These are phyloP conservation scores for Nasonovia ribisnigri DNA, from an alignment of 2,888 invertebrate species.

Conservation along the genomic window DNA sequence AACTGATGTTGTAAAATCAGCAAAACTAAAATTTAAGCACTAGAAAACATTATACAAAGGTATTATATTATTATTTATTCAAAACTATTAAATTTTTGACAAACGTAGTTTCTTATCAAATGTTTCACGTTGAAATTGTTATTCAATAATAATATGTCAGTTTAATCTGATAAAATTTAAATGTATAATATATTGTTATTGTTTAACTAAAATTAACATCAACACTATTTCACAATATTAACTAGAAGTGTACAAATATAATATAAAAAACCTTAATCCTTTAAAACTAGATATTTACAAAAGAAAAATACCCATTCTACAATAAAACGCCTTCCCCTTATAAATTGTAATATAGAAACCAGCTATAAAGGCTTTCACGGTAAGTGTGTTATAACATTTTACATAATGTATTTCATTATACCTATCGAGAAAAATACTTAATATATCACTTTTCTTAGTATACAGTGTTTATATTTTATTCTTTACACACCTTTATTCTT, in stretches of 20 bases:
- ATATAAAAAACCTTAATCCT: constrained; percentile 20
- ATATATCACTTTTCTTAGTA: neutral
- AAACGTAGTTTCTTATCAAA: no score
- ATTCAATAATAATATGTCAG: no score
- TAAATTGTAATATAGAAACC: neutral
- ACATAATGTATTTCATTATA: neutral
- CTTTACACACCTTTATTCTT: neutral
- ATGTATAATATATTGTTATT: no score
- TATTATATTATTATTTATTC: neutral
- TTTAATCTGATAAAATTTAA: no score
- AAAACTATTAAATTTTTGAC: neutral
- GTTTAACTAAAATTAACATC: neutral
- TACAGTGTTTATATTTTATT: neutral
- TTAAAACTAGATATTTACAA: neutral
- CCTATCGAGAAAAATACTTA: neutral
- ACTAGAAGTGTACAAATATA: constrained; percentile 16
- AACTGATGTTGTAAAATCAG: neutral
- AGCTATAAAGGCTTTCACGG: neutral
- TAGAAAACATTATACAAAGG: neutral
- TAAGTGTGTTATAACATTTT: neutral
- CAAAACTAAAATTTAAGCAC: no score
- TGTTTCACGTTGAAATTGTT: no score
- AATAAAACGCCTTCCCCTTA: neutral
- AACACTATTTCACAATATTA: constrained; percentile 19
- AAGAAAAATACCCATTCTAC: neutral